A percentile compares a stretch with the other conserved stretches of the same genome.
Conservation (phyloP, 1,140 invertebrate species). For the Cherax quadricarinatus region DNA sequence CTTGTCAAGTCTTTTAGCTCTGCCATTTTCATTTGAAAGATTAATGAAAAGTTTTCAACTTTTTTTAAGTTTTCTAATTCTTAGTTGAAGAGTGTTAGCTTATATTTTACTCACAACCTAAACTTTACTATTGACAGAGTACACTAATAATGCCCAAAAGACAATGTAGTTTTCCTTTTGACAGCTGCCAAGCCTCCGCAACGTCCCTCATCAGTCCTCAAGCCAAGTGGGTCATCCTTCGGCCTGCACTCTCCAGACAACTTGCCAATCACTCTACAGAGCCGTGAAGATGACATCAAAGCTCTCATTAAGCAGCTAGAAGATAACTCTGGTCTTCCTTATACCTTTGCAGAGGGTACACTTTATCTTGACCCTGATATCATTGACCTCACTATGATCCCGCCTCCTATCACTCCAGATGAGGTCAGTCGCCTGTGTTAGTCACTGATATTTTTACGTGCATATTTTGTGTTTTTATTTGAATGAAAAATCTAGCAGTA, state of each 20-base stretch:
- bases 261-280: conserved; percentile 76
- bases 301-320: conserved; percentile 75
- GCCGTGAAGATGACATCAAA: conserved; percentile 77
- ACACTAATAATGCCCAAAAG: too few relatives aligned
- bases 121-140: too few relatives aligned
- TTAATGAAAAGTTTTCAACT: too few relatives aligned
- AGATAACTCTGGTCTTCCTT: conserved; percentile 85
- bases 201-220: conserved; percentile 74
- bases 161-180: neutral
- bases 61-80: too few relatives aligned
- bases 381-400: conserved; percentile 92
- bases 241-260: conserved; percentile 90
- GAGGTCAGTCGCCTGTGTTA: conserved; percentile 77
- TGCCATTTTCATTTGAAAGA: too few relatives aligned
- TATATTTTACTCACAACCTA: too few relatives aligned
- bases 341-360: conserved; percentile 84
- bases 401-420: conserved; percentile 88
- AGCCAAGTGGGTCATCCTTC: conserved; percentile 79
- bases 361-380: conserved; percentile 90
- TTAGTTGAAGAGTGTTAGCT: too few relatives aligned
- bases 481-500: too few relatives aligned
- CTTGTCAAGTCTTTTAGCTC: too few relatives aligned
- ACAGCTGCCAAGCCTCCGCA: conserved; percentile 49
- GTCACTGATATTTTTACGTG: neutral
- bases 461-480: neutral